Evolutionary conservation across 2,113 vertebrate species (phyloP).

Genomic region (Oceanites oceanicus): DNA sequence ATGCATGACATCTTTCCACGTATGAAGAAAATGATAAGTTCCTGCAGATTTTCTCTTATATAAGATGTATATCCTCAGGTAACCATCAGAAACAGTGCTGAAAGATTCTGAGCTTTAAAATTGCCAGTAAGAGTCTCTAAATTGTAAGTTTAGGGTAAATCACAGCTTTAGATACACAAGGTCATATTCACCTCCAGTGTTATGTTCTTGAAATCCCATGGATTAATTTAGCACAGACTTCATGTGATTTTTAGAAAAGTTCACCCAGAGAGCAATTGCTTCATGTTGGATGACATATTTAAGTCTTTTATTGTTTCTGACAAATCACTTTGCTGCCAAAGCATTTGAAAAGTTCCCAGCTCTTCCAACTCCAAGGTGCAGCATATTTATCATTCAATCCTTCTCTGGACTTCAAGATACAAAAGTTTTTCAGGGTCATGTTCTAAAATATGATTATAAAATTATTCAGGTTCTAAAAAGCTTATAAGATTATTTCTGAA

Average conservation of each 20-base stretch:
- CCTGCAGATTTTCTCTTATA: neutral
- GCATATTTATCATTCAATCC: neutral
- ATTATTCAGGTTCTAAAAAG: neutral
- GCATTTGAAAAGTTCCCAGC: conserved; percentile 6
- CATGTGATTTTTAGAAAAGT: conserved; percentile 15
- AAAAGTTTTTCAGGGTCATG: neutral
- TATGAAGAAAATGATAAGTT: no score
- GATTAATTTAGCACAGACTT: neutral
- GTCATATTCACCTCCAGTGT: neutral
- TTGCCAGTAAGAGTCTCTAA: neutral
- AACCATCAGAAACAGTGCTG: neutral
- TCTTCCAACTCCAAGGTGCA: neutral
- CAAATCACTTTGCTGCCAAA: neutral
- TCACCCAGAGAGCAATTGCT: neutral
- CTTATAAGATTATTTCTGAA: neutral
- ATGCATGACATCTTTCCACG: neutral
- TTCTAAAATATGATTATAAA: neutral
- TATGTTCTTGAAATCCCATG: neutral
- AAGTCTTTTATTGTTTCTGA: conserved; percentile 3
- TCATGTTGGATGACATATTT: neutral
- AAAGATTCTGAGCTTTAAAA: neutral
- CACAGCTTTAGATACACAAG: neutral
- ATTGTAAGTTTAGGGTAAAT: conserved; percentile 24
- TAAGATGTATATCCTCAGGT: neutral
- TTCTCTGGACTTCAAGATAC: neutral